These are phyloP conservation scores for Calephelis nemesis DNA, from an alignment of 1,140 invertebrate species.

Conservation along the genomic window DNA sequence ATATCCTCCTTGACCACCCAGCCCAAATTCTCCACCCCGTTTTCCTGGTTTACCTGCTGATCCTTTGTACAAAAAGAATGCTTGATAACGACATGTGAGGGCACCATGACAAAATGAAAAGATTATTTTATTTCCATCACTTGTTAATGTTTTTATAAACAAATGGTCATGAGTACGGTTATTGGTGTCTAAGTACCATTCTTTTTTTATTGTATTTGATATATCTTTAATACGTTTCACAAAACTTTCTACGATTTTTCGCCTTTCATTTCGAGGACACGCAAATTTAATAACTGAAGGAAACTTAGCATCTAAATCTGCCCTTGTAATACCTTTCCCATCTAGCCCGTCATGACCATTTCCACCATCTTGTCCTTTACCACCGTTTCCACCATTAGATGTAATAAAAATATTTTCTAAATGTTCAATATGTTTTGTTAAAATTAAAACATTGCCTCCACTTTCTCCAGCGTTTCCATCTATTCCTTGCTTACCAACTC, in stretches of 20 bases:
- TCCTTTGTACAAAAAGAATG: conserved; percentile 13
- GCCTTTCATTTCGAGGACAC: not conserved
- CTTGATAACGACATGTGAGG: conserved; percentile 1
- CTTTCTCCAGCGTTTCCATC: conserved; percentile 23
- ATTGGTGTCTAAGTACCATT: conserved; percentile 15
- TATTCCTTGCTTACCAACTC: conserved; percentile 9
- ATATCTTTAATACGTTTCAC: conserved; percentile 18
- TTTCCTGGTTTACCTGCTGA: conserved; percentile 8
- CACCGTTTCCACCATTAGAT: conserved; percentile 23
- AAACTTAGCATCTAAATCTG: conserved; percentile 21
- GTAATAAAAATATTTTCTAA: conserved; percentile 5
- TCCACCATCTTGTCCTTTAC: conserved; percentile 22
- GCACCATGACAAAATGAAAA: not conserved
- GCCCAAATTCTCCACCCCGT: conserved; percentile 6
- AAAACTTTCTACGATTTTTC: not conserved
- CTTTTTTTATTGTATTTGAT: conserved; percentile 6
- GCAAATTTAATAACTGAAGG: conserved; percentile 16
- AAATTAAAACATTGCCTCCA: conserved; percentile 21
- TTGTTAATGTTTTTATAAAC: not conserved
- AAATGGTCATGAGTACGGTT: not conserved
- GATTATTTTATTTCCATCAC: conserved; percentile 1
- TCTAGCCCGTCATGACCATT: conserved; percentile 9
- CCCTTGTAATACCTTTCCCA: conserved; percentile 9
- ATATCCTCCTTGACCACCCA: conserved; percentile 20
- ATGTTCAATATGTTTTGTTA: conserved; percentile 15